phyloP scores from a whole-genome alignment of 1,140 invertebrate genomes.

The Trachelipus rathkii region DNA sequence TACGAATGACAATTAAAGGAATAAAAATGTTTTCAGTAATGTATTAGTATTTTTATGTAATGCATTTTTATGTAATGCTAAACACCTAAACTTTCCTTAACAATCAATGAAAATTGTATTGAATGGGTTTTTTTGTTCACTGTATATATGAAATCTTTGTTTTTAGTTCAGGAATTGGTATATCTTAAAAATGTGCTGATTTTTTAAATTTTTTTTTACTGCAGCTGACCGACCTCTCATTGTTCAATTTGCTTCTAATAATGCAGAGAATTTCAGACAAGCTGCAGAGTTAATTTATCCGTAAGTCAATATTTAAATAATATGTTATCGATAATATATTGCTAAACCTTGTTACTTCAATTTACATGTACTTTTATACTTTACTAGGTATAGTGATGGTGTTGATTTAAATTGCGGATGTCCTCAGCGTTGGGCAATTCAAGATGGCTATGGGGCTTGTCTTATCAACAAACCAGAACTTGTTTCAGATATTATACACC shows the following conservation, averaged over 20 bases:
- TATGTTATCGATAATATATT: too few relatives aligned
- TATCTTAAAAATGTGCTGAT: background rate
- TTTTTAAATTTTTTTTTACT: slow-evolving; percentile 40
- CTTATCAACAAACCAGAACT: slow-evolving; percentile 77
- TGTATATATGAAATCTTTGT: too few relatives aligned
- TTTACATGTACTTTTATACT: slow-evolving; percentile 30
- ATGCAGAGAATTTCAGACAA: slow-evolving; percentile 71
- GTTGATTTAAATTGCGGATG: slow-evolving; percentile 96
- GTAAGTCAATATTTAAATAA: slow-evolving; percentile 54
- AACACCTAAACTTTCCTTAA: too few relatives aligned
- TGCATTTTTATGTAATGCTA: too few relatives aligned
- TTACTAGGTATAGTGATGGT: slow-evolving; percentile 71
- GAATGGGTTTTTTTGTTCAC: too few relatives aligned
- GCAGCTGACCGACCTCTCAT: slow-evolving; percentile 74
- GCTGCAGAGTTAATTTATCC: slow-evolving; percentile 78
- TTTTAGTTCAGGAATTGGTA: background rate
- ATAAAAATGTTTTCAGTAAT: too few relatives aligned
- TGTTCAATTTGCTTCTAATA: slow-evolving; percentile 91
- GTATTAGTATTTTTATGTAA: too few relatives aligned
- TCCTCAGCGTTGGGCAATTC: slow-evolving; percentile 90
- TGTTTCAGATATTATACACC: slow-evolving; percentile 72
- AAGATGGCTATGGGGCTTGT: slow-evolving; percentile 82
- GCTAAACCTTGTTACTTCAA: background rate
- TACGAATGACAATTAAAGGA: too few relatives aligned
- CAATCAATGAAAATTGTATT: too few relatives aligned